Base-by-base conservation (phyloP, 2,113 vertebrate genomes). In the Tupaia chinensis region DNA sequence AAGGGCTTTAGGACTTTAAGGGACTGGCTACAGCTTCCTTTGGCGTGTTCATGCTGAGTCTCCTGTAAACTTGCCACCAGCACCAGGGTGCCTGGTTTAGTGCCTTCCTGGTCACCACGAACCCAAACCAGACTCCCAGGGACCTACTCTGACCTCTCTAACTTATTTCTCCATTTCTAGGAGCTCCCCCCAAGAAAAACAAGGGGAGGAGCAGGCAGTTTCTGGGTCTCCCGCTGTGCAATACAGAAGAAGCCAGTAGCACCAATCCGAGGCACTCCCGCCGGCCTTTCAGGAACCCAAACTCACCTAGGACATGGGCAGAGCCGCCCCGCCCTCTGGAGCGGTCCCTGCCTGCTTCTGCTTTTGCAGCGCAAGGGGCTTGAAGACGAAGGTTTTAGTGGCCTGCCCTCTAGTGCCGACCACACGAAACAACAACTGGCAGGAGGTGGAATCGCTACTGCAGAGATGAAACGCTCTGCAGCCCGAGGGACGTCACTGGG, bases 241-340 rank as follows among this genome's bases (percentile, higher is more conserved):
- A 97, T 13, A 77, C 65, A 81, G 89, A 76, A 97, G 97, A 97
- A 98, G 95, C 93, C 93, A 95, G 84, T 11, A 12, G 34, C 32
- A 14, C 23, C 16, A 69, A 56, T 5, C 7, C 34, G 22, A 53
- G 16, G 16, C 4, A 19, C 53, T 44, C 44, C 44, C 44, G 44
- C 44, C 44, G 44, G 44, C 44, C 44, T 44, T 44, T 44, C 44
- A 44, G 44, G 44, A 3, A 44, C 44, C 44, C 5, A 5, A 44
- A 44, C 44, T 44, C 44, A 44, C 44, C 44, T 44, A 5, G 44
- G 44, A 44, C 44, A 44, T 44, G 44, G 44, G 44, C 44, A 44
- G 44, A 44, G 44, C 44, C 44, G 5, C 44, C 44, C 44, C 44
- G 3, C 44, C 44, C 44, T 44, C 44, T 44, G 44, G 44, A 44